Evolutionary conservation across 2,797 vertebrate genomes (phyloP), one percentile per base, ranked within the genome.

Genomic region (Ammospiza maritima): DNA sequence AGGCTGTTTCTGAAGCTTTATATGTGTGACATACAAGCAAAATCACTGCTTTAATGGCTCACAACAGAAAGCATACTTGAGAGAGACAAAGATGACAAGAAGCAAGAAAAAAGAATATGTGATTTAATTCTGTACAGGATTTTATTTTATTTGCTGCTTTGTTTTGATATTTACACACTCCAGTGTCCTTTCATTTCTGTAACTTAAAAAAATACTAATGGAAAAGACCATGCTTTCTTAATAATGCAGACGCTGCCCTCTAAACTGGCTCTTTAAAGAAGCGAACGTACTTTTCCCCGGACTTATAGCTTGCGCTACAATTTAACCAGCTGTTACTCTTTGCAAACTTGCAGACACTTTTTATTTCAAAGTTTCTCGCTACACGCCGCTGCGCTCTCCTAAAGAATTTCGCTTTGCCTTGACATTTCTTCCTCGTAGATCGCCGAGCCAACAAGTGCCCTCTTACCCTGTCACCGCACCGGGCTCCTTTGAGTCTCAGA

Each of bases 401-500:
- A 9, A 27, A 30, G 75, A 48, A 69, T 57, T 77, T n/a, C 57
- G 40, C 90, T 34, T 29, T 21, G 53, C 85, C 54, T 61, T 27
- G 80, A 44, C 71, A 53, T 22, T 27, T 30, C 40, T 53, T 51
- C 48, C 60, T 74, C 23, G 10, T 19, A 25, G 64, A 5, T 18
- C 18, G 48, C 9, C 5, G 56, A 70, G 51, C 71, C 5, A 30
- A 50, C 45, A 64, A 47, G 60, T n/a, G 64, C 25, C 74, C 56
- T 69, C 90, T 92, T 72, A 69, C 73, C 61, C 95, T 50, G 70
- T 7, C 94, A 70, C 74, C 40, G 32, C 67, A 73, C 60, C 19
- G n/a, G 25, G 22, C 18, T 92, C 40, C 77, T 84, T 66, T 81
- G 85, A 77, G 61, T 14, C 85, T 89, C 90, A 75, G 76, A 84